Conservation (phyloP, 2,888 invertebrate genomes). For the Patella depressa region DNA sequence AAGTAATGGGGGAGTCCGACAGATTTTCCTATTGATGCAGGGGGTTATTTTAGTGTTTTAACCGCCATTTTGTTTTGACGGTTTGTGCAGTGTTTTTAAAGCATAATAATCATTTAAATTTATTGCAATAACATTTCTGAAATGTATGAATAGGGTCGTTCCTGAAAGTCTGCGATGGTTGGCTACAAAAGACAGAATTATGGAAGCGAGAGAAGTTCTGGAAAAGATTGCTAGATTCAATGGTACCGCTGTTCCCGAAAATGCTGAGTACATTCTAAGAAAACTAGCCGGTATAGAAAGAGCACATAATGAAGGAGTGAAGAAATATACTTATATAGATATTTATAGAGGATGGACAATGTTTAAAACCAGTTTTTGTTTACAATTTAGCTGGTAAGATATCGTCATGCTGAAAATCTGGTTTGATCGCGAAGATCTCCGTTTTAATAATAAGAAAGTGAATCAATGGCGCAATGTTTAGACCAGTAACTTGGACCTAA, state of each 20-base stretch:
- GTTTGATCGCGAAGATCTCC: no score
- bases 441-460: no score
- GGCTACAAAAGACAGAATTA: conserved; percentile 31
- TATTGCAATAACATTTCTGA: no score
- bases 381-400: conserved; percentile 15
- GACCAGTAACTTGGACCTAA: no score
- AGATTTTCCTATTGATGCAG: no score
- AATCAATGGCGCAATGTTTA: no score
- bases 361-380: not conserved
- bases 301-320: not conserved
- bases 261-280: conserved; percentile 26
- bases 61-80: no score
- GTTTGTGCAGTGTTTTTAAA: no score
- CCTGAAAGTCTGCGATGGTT: conserved; percentile 51
- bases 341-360: conserved; percentile 6
- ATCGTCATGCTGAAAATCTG: not conserved
- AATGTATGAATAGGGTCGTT: conserved; percentile 31
- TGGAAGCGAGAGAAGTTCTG: conserved; percentile 34
- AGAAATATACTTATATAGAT: conserved; percentile 19
- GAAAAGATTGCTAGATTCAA: conserved; percentile 37
- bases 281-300: conserved; percentile 19
- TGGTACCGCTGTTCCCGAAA: conserved; percentile 32
- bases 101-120: no score
- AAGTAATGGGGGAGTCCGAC: no score
- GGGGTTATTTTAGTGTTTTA: no score